These are phyloP conservation scores for Scelioninae gen. 1 DNA, from an alignment of 2,888 invertebrate species.

Conservation along the genomic window DNA sequence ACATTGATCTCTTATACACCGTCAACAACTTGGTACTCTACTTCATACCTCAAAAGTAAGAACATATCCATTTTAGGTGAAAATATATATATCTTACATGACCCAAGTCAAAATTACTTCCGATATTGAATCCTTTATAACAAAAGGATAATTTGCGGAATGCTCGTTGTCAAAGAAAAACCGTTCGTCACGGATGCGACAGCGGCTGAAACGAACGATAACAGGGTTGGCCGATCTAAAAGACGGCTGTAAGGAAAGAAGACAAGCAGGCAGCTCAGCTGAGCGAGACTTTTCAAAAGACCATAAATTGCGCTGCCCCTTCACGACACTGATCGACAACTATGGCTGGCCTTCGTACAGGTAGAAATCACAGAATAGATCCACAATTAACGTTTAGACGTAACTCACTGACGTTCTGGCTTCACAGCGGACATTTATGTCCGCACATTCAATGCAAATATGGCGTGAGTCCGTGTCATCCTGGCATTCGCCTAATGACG, in stretches of 20 bases:
- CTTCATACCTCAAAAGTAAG: too few species aligned
- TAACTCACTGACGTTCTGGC: slow-evolving; percentile 72
- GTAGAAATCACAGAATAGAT: slow-evolving; percentile 73
- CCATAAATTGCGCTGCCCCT: slow-evolving; percentile 69
- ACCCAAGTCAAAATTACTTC: background rate
- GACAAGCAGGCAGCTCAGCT: slow-evolving; percentile 43
- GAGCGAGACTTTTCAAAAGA: slow-evolving; percentile 63
- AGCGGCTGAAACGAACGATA: slow-evolving; percentile 45
- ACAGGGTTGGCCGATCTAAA: slow-evolving; percentile 48
- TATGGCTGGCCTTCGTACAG: slow-evolving; percentile 61
- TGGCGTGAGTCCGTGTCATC: slow-evolving; percentile 68
- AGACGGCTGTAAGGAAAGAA: slow-evolving; percentile 44
- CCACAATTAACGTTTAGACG: slow-evolving; percentile 76
- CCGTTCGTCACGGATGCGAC: slow-evolving; percentile 33
- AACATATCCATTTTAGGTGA: too few species aligned
- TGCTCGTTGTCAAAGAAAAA: slow-evolving; percentile 25
- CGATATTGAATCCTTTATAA: slow-evolving; percentile 17
- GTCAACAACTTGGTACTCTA: too few species aligned
- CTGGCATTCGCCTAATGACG: slow-evolving; percentile 70
- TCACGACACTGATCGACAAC: slow-evolving; percentile 72
- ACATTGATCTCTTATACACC: too few species aligned
- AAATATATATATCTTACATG: too few species aligned
- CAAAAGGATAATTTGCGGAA: slow-evolving; percentile 37
- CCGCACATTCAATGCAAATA: slow-evolving; percentile 76
- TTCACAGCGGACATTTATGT: slow-evolving; percentile 73